Evolutionary conservation across 2,888 invertebrate genomes (phyloP).

Genomic region (Bombylius discolor): DNA sequence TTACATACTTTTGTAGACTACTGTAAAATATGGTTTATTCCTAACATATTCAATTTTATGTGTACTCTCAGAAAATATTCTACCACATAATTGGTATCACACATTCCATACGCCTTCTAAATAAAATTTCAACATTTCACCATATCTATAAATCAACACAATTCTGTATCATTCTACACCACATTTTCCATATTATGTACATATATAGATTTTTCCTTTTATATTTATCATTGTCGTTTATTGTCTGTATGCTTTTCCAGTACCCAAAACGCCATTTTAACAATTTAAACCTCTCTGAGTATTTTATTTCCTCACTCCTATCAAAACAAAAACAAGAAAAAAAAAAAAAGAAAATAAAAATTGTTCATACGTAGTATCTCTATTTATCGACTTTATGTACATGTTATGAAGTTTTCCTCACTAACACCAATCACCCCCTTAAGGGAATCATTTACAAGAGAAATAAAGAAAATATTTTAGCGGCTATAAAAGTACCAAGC

Average conservation of each 20-base stretch:
- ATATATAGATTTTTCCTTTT: not conserved
- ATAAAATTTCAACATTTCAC: conserved; percentile 6
- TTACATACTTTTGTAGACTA: too few relatives aligned
- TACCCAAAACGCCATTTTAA: not conserved
- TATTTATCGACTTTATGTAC: too few relatives aligned
- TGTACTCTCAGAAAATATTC: too few relatives aligned
- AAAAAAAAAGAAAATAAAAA: not conserved
- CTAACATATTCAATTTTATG: too few relatives aligned
- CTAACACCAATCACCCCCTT: too few relatives aligned
- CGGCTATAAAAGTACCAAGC: too few relatives aligned
- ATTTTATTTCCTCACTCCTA: not conserved
- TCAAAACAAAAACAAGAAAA: conserved; percentile 1
- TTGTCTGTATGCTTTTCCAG: not conserved
- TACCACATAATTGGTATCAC: too few relatives aligned
- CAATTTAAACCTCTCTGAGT: not conserved
- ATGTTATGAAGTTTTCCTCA: too few relatives aligned
- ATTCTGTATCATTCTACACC: conserved; percentile 8
- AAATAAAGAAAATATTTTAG: too few relatives aligned
- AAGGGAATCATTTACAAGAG: too few relatives aligned
- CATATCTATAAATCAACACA: conserved; percentile 12
- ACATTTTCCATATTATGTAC: not conserved
- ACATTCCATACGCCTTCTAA: conserved; percentile 1
- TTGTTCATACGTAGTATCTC: not conserved
- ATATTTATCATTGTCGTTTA: not conserved
- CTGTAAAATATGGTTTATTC: too few relatives aligned